Conservation (phyloP, 2,113 vertebrate genomes). For the Ancistrus triradiatus region DNA sequence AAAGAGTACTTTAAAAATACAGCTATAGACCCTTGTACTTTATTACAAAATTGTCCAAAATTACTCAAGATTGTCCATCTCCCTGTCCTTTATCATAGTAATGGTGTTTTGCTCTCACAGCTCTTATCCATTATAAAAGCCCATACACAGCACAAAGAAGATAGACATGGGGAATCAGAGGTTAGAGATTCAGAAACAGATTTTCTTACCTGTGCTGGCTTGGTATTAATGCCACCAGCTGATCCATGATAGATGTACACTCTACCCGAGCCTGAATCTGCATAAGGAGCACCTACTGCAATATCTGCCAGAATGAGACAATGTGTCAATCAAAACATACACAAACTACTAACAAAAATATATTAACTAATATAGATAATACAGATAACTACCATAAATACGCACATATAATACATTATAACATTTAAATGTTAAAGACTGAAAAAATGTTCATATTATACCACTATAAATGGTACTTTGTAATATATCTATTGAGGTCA, state of each 20-base stretch:
- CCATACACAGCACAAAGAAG: constrained; percentile 9
- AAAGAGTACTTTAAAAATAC: neutral
- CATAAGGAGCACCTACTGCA: constrained; percentile 88
- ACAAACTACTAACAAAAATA: too few relatives aligned
- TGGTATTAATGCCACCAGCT: constrained; percentile 76
- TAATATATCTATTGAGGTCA: too few relatives aligned
- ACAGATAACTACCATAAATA: too few relatives aligned
- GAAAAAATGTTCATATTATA: too few relatives aligned
- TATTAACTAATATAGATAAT: too few relatives aligned
- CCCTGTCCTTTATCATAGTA: constrained; percentile 17
- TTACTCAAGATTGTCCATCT: constrained; percentile 20
- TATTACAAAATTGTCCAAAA: constrained; percentile 18
- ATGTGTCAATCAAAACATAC: neutral
- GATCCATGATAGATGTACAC: constrained; percentile 93
- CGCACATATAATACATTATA: too few relatives aligned
- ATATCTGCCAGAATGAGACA: constrained; percentile 77
- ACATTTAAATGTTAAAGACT: too few relatives aligned
- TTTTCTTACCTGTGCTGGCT: constrained; percentile 80
- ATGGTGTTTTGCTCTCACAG: constrained; percentile 16
- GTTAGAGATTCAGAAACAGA: neutral
- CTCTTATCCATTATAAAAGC: constrained; percentile 12
- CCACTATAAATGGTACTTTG: too few relatives aligned
- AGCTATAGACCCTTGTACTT: neutral
- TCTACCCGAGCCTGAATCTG: constrained; percentile 75
- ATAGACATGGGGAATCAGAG: neutral